Base-by-base conservation (phyloP, 2,113 vertebrate genomes). In the Bujurquina vittata region DNA sequence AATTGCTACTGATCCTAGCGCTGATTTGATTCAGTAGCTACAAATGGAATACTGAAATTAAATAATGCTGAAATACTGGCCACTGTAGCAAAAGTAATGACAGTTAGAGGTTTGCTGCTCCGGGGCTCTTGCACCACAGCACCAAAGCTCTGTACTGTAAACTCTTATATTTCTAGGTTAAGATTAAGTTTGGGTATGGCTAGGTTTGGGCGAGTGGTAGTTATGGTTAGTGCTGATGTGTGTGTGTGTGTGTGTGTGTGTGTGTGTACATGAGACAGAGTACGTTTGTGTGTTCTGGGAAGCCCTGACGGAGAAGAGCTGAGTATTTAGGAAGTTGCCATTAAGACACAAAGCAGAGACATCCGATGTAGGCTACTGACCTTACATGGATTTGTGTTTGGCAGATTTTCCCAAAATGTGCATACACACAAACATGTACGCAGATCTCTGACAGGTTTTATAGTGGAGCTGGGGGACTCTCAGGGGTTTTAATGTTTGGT, bases 301-400 rank as follows among this genome's bases (percentile, higher is more conserved):
- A 91, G 80, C 65, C 87, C 88, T 91, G 79, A 79, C 90, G 85
- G 84, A 92, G 90, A 90, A 85, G 74, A 91, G 62, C 67, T 82
- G 85, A 86, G 88, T 94, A 92, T 95, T 95, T 95, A 92, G 94
- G 91, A 90, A 92, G 89, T 94, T 94, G 90, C 93, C 94, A 94
- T 87, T 85, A 89, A 90, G 93, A 94, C 91, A 95, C 87, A 94
- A 94, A 95, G 86, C 94, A 95, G 95, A 95, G 90, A 92, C 83
- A 40, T 85, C 86, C 79, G 58, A 93, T 87, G 87, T 86, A 81
- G 88, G 81, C 88, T 89, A 84, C 92, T 95, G 84, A 95, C 94
- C 94, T 91, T 95, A 94, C 91, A 95, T 93, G 94, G 94, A 91
- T 92, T 76, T 90, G 88, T 91, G 87, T 94, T 95, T 92, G 90